These are phyloP conservation scores for Saccostrea glomerata DNA, from an alignment of 1,140 invertebrate genomes.

Conservation along the genomic window DNA sequence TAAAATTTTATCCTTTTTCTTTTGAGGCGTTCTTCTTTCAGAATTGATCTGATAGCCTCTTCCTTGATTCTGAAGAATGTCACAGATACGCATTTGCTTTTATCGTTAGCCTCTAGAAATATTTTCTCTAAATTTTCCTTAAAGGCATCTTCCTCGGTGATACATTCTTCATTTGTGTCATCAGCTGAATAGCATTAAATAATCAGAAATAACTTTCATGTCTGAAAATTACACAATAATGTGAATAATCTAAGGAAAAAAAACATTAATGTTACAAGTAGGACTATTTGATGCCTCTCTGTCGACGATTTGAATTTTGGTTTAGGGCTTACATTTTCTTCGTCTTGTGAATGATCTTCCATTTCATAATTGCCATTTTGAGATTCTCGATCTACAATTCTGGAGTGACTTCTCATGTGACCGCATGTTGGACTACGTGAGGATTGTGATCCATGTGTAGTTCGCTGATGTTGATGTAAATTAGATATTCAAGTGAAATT, in stretches of 20 bases:
- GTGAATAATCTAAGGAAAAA: not conserved
- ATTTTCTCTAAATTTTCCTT: conserved; percentile 6
- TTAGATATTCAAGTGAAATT: too few relatives aligned
- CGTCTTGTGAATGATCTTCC: not conserved
- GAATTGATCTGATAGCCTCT: not conserved
- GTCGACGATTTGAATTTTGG: not conserved
- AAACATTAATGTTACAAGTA: not conserved
- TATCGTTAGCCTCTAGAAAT: not conserved
- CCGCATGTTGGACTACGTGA: too few relatives aligned
- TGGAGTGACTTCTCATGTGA: too few relatives aligned
- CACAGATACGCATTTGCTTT: not conserved
- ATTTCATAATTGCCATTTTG: too few relatives aligned
- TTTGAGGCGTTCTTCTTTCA: conserved; percentile 5
- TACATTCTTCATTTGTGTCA: not conserved
- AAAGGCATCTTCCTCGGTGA: conserved; percentile 3
- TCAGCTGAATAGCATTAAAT: not conserved
- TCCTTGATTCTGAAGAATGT: conserved; percentile 10
- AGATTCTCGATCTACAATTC: too few relatives aligned
- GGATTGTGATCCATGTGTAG: too few relatives aligned
- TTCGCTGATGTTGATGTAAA: too few relatives aligned
- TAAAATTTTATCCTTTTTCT: conserved; percentile 22
- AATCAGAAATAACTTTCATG: not conserved
- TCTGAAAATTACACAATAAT: not conserved
- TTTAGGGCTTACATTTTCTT: not conserved
- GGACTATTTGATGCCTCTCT: not conserved